Evolutionary conservation across 92 coral and sea anemone genomes (phyloP).

Genomic region (Desmophyllum pertusum): DNA sequence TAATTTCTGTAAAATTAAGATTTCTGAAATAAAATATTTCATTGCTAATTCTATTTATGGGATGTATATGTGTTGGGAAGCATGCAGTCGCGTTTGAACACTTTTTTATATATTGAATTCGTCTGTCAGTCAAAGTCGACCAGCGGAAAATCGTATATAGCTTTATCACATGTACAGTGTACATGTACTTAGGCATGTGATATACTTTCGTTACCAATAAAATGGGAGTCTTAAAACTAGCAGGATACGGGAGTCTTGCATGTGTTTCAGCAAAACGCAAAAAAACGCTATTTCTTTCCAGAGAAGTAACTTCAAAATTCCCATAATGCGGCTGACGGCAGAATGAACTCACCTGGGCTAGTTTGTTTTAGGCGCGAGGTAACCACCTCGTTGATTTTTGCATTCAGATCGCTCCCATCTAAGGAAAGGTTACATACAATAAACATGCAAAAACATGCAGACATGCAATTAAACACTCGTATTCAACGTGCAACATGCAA

Average conservation of each 20-base stretch:
- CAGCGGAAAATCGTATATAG: too few relatives aligned
- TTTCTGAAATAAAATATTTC: too few relatives aligned
- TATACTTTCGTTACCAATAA: too few relatives aligned
- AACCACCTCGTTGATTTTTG: conserved; percentile 17
- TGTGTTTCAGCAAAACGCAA: not conserved
- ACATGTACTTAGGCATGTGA: not conserved
- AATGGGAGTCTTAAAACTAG: too few relatives aligned
- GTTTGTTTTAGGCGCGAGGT: not conserved
- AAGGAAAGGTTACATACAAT: conserved; percentile 2
- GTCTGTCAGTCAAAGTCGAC: not conserved
- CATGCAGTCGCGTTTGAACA: not conserved
- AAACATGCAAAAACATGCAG: conserved; percentile 2
- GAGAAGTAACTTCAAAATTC: not conserved
- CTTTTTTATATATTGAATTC: not conserved
- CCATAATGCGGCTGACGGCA: not conserved
- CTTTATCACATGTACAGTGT: not conserved
- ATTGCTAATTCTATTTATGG: too few relatives aligned
- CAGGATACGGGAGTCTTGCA: not conserved
- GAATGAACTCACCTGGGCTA: not conserved
- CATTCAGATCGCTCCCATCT: not conserved
- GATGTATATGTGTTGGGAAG: not conserved
- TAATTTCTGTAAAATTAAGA: too few relatives aligned
- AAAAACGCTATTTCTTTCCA: not conserved
- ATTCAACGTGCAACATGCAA: not conserved
- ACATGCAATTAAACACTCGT: not conserved